These are phyloP conservation scores for Aplysia californica DNA, from an alignment of 1,140 invertebrate genomes.

Conservation along the genomic window DNA sequence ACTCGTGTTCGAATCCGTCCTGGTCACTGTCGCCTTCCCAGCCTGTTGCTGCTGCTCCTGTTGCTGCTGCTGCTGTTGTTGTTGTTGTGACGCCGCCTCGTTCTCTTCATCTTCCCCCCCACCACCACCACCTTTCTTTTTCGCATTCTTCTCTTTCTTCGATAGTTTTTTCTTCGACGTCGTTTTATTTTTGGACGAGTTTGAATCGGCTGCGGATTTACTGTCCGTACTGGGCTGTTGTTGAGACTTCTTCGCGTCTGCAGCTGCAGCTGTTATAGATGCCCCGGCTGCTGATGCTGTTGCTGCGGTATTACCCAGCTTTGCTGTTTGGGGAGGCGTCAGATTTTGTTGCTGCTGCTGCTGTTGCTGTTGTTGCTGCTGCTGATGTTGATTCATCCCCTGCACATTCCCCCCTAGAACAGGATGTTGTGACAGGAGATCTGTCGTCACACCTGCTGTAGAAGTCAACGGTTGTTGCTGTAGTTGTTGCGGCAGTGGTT, in stretches of 20 bases:
- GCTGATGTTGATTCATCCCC: too few species aligned
- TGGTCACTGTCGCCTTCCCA: too few species aligned
- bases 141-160: slow-evolving; percentile 20
- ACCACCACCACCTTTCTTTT: not conserved
- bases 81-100: too few species aligned
- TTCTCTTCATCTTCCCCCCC: not conserved
- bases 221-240: not conserved
- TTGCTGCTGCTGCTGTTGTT: too few species aligned
- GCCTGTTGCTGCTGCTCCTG: not conserved
- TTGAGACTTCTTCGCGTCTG: not conserved
- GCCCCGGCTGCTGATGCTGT: not conserved
- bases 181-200: not conserved
- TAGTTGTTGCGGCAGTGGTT: too few species aligned
- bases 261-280: slow-evolving; percentile 6
- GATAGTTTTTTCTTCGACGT: slow-evolving; percentile 22
- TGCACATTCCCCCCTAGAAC: too few species aligned
- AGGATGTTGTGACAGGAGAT: too few species aligned
- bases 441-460: too few species aligned
- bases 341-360: too few species aligned
- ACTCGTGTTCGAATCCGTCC: slow-evolving; percentile 14
- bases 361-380: too few species aligned
- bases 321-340: not conserved
- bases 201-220: not conserved
- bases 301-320: not conserved
- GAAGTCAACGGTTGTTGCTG: too few species aligned